Conservation (phyloP, 2,888 invertebrate species). For the Byasa hedistus region DNA sequence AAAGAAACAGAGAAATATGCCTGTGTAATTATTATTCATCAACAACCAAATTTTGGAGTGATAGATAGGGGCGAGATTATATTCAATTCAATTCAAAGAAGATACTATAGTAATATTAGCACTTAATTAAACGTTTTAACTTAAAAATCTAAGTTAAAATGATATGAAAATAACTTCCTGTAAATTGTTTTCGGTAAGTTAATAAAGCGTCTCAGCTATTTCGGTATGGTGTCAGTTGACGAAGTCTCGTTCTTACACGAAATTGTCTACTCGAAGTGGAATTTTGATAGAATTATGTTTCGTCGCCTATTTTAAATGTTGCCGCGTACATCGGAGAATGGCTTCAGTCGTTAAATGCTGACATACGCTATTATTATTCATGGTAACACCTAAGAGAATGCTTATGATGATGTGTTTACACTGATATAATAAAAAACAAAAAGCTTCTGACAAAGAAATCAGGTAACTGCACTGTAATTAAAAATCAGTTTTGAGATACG, state of each 20-base stretch:
- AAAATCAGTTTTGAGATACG: too few species aligned
- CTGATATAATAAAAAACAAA: background rate
- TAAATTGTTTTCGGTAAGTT: background rate
- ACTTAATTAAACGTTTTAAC: too few species aligned
- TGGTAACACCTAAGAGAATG: background rate
- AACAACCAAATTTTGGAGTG: too few species aligned
- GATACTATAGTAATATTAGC: too few species aligned
- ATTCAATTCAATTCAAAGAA: too few species aligned
- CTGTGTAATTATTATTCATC: too few species aligned
- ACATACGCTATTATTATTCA: background rate
- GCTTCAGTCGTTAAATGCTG: slow-evolving; percentile 9
- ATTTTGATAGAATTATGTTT: slow-evolving; percentile 20
- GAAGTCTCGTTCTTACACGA: slow-evolving; percentile 5
- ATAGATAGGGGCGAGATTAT: too few species aligned
- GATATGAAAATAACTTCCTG: background rate
- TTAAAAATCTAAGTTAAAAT: too few species aligned
- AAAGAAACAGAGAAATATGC: too few species aligned
- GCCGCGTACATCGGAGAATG: slow-evolving; percentile 9
- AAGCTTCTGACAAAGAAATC: too few species aligned
- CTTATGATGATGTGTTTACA: slow-evolving; percentile 7
- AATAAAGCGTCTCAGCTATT: slow-evolving; percentile 16
- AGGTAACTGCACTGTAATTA: too few species aligned
- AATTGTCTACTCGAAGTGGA: slow-evolving; percentile 14
- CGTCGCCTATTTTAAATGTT: slow-evolving; percentile 16
- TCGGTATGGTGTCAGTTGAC: background rate